Percentiles rank a stretch among this genome's conserved stretches.
These are phyloP conservation scores for Podabrus alpinus DNA, from an alignment of 2,888 invertebrate species.

Conservation along the genomic window DNA sequence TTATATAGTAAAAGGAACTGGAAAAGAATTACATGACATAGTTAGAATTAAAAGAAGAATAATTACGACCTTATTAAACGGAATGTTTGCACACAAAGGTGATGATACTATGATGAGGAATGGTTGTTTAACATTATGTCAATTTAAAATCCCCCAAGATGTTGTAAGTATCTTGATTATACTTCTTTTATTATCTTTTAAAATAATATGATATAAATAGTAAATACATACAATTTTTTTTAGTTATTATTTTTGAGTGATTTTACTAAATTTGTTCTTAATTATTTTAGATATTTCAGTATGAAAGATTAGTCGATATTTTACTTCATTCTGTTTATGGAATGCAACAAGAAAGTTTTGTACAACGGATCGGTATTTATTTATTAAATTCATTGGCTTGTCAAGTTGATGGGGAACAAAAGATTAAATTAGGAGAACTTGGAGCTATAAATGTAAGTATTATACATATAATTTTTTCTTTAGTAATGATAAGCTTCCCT, in stretches of 20 bases:
- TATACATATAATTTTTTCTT: not conserved
- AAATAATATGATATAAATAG: too few species aligned
- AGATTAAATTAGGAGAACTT: constrained; percentile 85
- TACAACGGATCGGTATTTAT: constrained; percentile 93
- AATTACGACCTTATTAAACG: constrained; percentile 81
- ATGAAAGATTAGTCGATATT: constrained; percentile 82
- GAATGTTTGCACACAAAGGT: constrained; percentile 82
- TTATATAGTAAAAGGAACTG: constrained; percentile 90
- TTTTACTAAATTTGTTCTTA: constrained; percentile 3
- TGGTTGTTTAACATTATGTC: constrained; percentile 91
- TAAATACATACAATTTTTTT: too few species aligned
- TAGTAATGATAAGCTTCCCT: not conserved
- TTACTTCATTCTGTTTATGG: constrained; percentile 81
- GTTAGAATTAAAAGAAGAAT: constrained; percentile 77
- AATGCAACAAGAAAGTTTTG: constrained; percentile 86
- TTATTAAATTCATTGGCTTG: constrained; percentile 94
- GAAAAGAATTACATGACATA: constrained; percentile 69
- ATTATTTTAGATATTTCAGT: constrained; percentile 78
- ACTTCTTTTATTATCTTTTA: too few species aligned
- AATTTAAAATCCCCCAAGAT: constrained; percentile 93
- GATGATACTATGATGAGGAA: constrained; percentile 96
- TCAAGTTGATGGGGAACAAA: constrained; percentile 93
- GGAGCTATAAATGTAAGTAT: constrained; percentile 80
- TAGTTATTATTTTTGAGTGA: not conserved
- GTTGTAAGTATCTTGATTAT: constrained; percentile 67